Conservation (phyloP, 2,113 vertebrate species). For the Melospiza melodia region DNA sequence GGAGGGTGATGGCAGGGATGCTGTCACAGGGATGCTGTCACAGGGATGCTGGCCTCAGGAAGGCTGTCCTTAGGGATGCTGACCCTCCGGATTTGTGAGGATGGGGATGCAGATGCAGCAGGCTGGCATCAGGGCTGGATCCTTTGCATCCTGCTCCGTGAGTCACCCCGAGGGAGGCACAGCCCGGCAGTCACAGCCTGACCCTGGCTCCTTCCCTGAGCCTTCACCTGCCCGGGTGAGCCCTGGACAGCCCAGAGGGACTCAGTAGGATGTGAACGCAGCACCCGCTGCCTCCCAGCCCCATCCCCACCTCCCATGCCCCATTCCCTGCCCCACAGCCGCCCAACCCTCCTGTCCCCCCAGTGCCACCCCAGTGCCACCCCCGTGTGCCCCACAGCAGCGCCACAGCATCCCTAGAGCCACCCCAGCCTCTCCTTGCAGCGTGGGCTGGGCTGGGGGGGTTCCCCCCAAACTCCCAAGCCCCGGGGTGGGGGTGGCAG, state of each 20-base stretch:
- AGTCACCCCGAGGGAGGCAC: not conserved
- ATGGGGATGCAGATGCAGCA: not conserved
- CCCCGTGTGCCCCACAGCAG: not conserved
- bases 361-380: not conserved
- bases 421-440: not conserved
- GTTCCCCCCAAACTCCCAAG: accelerated
- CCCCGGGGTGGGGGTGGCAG: not conserved
- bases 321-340: not conserved
- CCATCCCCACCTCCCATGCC: accelerated
- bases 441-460: not conserved
- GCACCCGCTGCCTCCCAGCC: not conserved
- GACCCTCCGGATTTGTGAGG: not conserved
- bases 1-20: accelerated
- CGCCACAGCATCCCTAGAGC: not conserved
- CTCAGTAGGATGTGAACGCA: not conserved
- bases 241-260: not conserved
- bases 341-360: not conserved
- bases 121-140: not conserved
- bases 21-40: not conserved
- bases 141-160: not conserved
- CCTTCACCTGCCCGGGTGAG: not conserved
- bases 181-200: not conserved
- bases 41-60: not conserved
- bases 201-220: not conserved
- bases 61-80: not conserved